These are phyloP conservation scores for Glaucomys volans DNA, from an alignment of 2,113 vertebrate species.

Conservation along the genomic window DNA sequence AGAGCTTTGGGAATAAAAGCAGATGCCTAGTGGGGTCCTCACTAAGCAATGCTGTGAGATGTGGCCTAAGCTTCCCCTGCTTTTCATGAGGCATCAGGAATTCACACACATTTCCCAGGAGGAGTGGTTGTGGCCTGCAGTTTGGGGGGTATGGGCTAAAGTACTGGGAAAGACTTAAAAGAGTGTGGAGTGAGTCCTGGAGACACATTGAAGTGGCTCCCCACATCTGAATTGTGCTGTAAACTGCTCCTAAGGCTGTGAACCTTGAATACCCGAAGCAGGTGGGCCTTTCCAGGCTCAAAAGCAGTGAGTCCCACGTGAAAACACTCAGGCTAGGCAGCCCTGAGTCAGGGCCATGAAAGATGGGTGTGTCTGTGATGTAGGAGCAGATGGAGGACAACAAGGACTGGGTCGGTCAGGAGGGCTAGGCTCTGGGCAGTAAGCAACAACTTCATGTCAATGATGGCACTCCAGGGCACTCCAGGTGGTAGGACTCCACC, in stretches of 20 bases:
- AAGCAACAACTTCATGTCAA: no score
- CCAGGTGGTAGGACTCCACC: neutral
- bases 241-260: neutral
- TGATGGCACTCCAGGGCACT: neutral
- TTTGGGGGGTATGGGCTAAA: neutral
- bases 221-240: neutral
- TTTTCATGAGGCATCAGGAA: neutral
- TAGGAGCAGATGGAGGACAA: no score
- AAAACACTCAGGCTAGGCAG: no score
- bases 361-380: no score
- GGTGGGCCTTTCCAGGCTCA: neutral
- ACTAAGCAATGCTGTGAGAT: neutral
- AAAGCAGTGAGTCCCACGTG: no score
- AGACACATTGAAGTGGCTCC: neutral
- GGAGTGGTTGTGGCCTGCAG: neutral
- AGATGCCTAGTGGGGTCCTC: neutral
- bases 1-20: neutral
- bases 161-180: neutral
- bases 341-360: no score
- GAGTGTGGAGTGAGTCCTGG: neutral
- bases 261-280: neutral
- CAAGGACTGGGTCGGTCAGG: fast-evolving
- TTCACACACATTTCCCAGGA: neutral
- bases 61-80: neutral
- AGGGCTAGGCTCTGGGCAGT: neutral